phyloP scores from a whole-genome alignment of 2,888 invertebrate genomes.

The Andrena haemorrhoa region DNA sequence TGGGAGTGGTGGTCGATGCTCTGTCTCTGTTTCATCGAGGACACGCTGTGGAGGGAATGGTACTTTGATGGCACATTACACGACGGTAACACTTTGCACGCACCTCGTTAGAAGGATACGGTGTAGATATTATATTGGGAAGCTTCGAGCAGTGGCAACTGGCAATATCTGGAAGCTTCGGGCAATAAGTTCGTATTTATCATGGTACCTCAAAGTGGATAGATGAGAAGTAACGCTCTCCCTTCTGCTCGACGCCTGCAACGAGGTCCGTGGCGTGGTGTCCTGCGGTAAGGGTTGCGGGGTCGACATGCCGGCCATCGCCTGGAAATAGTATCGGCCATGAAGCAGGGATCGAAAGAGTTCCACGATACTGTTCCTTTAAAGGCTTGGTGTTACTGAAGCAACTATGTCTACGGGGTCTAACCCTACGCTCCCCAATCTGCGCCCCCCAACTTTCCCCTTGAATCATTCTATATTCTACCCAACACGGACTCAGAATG shows the following conservation, averaged over 20 bases:
- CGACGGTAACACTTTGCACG: too few species aligned
- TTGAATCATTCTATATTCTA: neutral
- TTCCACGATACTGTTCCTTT: neutral
- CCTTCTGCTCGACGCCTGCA: conserved; percentile 79
- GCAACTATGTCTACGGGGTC: conserved; percentile 45
- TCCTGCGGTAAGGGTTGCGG: conserved; percentile 76
- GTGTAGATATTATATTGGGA: too few species aligned
- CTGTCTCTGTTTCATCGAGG: conserved; percentile 83
- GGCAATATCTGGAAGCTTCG: neutral
- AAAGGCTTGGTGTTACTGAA: conserved; percentile 11
- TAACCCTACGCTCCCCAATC: conserved; percentile 17
- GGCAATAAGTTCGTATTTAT: neutral
- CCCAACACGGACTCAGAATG: neutral
- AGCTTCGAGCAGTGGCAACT: too few species aligned
- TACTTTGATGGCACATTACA: neutral
- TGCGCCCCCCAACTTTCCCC: neutral
- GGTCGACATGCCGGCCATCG: conserved; percentile 78
- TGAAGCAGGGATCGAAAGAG: neutral
- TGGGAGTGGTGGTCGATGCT: conserved; percentile 63
- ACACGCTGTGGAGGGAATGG: conserved; percentile 77
- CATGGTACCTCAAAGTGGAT: conserved; percentile 77
- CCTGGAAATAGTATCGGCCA: conserved; percentile 69
- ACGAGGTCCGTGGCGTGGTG: conserved; percentile 74
- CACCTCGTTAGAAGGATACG: too few species aligned
- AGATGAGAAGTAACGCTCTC: conserved; percentile 81